Base-by-base conservation (phyloP, 2,113 vertebrate species). In the Nothocercus nigrocapillus region DNA sequence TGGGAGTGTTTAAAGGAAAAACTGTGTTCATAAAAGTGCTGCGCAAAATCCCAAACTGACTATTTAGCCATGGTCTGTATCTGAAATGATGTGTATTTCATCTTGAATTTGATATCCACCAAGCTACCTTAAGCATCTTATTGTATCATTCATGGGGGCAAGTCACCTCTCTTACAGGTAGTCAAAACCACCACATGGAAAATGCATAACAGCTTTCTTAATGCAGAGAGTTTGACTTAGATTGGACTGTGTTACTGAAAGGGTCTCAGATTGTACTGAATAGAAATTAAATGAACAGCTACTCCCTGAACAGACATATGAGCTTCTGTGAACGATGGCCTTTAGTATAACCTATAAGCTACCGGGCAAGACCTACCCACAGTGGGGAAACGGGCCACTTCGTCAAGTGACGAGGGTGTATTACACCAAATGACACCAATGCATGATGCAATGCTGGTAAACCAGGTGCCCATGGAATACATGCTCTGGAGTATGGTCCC, bases 401-500 rank as follows among this genome's bases (percentile, higher is more conserved):
- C 34, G 15, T 40, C 44, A 2, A 38, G 22, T 21, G 25, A 58
- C 4, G n/a, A 21, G 19, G 20, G 2, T 20, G 1, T 51, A 28
- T 45, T 63, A 84, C 62, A 70, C 3, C 9, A 13, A 47, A 22
- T 8, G 6, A 28, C 9, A 18, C 5, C 11, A 38, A 22, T 11
- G 11, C 15, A 24, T 15, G 32, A 15, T 0, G 2, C 7, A 24
- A 15, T 22, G 38, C 54, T 56, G 54, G 13, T 58, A 58, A 30
- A 58, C 36, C 20, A 51, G 15, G 5, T 85, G 44, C 12, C 15
- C 11, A 10, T 24, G 45, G 11, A 73, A 6, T 24, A 19, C 1
- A 0, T 16, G n/a, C 15, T 4, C 58, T 66, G 58, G 7, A 3
- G 5, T 22, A 11, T 79, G 47, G 8, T 32, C 24, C 7, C 7